Conservation (phyloP, 2,888 invertebrate species). For the Chymomyza amoena region DNA sequence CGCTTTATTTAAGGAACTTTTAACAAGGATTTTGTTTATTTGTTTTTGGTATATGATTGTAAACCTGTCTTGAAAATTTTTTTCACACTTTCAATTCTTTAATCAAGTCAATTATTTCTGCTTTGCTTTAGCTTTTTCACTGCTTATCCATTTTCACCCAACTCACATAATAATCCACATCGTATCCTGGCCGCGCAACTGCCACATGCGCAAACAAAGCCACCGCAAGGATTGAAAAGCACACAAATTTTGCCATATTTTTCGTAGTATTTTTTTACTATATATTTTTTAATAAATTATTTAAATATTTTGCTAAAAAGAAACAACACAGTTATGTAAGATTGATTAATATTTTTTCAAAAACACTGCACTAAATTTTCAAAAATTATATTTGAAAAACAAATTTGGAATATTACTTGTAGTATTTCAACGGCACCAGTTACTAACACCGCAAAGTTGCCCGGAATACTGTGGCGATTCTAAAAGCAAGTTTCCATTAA, state of each 20-base stretch:
- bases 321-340: conserved; percentile 32
- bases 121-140: background rate
- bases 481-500: conserved; percentile 77
- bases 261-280: conserved; percentile 15
- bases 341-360: conserved; percentile 13
- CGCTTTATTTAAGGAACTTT: too few species aligned
- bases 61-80: background rate
- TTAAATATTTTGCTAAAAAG: conserved; percentile 46
- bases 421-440: conserved; percentile 71
- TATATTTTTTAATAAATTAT: conserved; percentile 16
- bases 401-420: conserved; percentile 47
- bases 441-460: conserved; percentile 76
- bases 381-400: conserved; percentile 18
- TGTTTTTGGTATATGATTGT: too few species aligned
- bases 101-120: too few species aligned
- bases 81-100: background rate
- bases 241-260: conserved; percentile 73
- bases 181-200: conserved; percentile 79
- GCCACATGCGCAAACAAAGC: conserved; percentile 70
- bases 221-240: conserved; percentile 70
- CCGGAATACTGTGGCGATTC: conserved; percentile 79
- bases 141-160: background rate
- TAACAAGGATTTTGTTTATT: too few species aligned
- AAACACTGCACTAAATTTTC: conserved; percentile 19
- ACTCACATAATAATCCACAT: conserved; percentile 84